These are phyloP conservation scores for Odontomyia ornata DNA, from an alignment of 2,888 invertebrate genomes.

Conservation along the genomic window DNA sequence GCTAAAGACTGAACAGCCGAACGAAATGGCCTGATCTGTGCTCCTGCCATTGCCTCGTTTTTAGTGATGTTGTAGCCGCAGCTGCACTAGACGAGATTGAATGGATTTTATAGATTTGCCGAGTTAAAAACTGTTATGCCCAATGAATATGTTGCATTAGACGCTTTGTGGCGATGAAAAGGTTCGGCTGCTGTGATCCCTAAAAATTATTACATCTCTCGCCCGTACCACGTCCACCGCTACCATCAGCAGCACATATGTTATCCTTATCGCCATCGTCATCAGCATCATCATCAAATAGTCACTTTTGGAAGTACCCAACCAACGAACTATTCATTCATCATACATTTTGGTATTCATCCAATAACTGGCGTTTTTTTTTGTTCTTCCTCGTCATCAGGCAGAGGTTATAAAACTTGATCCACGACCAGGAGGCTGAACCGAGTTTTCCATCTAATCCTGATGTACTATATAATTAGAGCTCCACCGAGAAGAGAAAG, in stretches of 20 bases:
- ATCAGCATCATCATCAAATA: neutral
- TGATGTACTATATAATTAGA: too few relatives aligned
- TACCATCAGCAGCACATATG: too few relatives aligned
- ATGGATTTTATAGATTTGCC: slow-evolving; percentile 12
- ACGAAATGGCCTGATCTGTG: too few relatives aligned
- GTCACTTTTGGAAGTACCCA: neutral
- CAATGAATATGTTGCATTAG: neutral
- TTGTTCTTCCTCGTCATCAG: too few relatives aligned
- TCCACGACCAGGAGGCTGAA: too few relatives aligned
- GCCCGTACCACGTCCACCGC: too few relatives aligned
- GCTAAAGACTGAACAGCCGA: neutral
- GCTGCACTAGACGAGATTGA: neutral
- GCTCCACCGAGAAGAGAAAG: too few relatives aligned
- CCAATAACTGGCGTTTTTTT: neutral
- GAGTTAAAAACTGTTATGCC: neutral
- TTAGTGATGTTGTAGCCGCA: too few relatives aligned
- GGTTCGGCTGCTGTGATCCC: neutral
- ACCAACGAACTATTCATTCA: neutral
- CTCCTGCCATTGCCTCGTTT: too few relatives aligned
- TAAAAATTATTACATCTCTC: slow-evolving; percentile 10
- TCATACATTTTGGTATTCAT: neutral
- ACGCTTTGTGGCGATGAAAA: neutral
- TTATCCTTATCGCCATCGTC: too few relatives aligned
- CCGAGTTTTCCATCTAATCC: too few relatives aligned
- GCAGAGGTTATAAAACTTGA: neutral